Percentiles rank a stretch among this genome's conserved stretches.
phyloP scores from a whole-genome alignment of 2,888 invertebrate species.

The Petrophora chlorosata region DNA sequence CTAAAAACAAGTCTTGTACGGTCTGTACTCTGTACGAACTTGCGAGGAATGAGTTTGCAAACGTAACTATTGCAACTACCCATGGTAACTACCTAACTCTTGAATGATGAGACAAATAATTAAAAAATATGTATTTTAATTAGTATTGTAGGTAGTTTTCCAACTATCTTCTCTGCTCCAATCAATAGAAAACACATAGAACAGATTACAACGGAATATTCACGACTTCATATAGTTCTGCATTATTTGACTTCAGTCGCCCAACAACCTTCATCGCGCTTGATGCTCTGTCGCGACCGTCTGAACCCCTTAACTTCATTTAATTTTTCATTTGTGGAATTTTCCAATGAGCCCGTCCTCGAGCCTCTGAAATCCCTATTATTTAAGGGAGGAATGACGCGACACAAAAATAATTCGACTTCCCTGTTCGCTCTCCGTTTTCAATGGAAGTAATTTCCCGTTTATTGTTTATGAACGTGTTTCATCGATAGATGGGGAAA shows the following conservation, averaged over 20 bases:
- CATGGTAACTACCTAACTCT: no score
- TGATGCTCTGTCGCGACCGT: background rate
- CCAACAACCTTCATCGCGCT: background rate
- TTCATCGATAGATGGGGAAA: conserved; percentile 26
- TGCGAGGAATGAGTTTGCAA: no score
- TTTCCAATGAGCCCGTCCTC: conserved; percentile 17
- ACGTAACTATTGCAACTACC: no score
- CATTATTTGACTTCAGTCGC: conserved; percentile 6
- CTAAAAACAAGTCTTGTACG: no score
- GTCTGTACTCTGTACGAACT: no score
- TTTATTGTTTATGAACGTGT: conserved; percentile 39
- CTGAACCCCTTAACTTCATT: conserved; percentile 24
- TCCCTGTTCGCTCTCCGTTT: conserved; percentile 21
- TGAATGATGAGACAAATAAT: no score
- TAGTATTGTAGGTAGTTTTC: no score
- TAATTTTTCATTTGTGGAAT: conserved; percentile 33
- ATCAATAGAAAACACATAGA: conserved; percentile 4
- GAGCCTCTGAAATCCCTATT: conserved; percentile 19
- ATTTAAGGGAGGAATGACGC: conserved; percentile 23
- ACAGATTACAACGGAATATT: no score
- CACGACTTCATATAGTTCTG: no score
- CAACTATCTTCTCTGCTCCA: background rate
- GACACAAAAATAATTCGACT: conserved; percentile 23
- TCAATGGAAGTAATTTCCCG: conserved; percentile 37
- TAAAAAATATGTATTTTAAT: no score